Evolutionary conservation across 30 jellyfish, hydroid and myxozoan genomes (phyloP).

Genomic region (Mastigias papua): DNA sequence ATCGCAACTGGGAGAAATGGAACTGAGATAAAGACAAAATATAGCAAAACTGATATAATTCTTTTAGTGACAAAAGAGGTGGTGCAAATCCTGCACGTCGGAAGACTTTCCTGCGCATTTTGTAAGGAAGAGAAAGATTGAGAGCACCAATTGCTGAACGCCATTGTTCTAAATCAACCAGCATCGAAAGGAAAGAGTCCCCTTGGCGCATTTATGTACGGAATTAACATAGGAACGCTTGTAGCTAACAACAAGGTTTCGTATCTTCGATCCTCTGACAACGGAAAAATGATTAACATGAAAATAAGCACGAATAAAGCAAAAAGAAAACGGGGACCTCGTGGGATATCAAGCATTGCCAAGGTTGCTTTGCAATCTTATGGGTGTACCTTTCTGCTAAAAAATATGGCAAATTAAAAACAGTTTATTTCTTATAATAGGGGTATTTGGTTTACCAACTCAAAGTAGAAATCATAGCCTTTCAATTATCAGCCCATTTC

Average conservation of each 20-base stretch:
- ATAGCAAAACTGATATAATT: not conserved
- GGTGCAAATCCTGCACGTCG: not conserved
- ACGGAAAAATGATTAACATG: not conserved
- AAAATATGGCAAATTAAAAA: not conserved
- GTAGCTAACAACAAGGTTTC: not conserved
- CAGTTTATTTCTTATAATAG: not conserved
- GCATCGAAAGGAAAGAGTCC: constrained; percentile 1
- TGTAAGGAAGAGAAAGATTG: constrained; percentile 8
- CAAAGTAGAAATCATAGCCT: no score
- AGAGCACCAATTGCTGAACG: constrained; percentile 12
- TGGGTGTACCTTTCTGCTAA: not conserved
- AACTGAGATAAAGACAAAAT: not conserved
- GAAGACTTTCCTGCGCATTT: constrained; percentile 2
- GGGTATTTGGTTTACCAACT: not conserved
- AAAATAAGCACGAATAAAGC: not conserved
- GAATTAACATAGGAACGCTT: not conserved
- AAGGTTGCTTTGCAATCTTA: not conserved
- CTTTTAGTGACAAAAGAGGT: not conserved
- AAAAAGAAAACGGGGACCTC: not conserved
- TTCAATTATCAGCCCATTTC: not conserved
- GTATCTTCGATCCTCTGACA: not conserved
- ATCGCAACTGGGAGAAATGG: not conserved
- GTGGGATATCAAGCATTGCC: not conserved
- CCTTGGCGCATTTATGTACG: constrained; percentile 2
- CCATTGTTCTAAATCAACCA: constrained; percentile 11